Percentiles rank a stretch among this genome's conserved stretches.
These are phyloP conservation scores for Chrysomela aeneicollis DNA, from an alignment of 2,888 invertebrate species.

Conservation along the genomic window DNA sequence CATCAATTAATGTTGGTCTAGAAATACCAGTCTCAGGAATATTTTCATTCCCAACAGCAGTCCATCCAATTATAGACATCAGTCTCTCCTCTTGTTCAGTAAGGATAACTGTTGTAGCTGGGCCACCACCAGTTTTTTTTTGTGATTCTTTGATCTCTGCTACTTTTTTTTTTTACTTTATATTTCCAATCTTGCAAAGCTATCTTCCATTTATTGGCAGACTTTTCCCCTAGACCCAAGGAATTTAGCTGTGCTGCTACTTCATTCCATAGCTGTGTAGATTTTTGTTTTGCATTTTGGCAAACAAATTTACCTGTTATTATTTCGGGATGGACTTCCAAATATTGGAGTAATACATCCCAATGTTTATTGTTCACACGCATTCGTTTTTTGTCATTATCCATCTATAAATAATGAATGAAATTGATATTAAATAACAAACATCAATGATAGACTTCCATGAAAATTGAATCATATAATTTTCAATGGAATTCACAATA, in stretches of 20 bases:
- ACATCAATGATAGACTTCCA: too few relatives aligned
- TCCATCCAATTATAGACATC: conserved; percentile 16
- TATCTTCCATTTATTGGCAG: too few relatives aligned
- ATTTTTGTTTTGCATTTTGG: conserved; percentile 18
- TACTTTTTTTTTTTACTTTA: conserved; percentile 25
- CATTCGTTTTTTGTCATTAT: conserved; percentile 10
- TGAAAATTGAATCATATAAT: too few relatives aligned
- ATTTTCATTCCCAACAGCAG: conserved; percentile 1
- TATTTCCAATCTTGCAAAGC: conserved; percentile 28
- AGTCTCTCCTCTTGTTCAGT: conserved; percentile 17
- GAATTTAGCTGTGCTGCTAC: conserved; percentile 18
- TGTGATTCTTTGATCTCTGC: conserved; percentile 9
- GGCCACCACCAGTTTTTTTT: conserved; percentile 19
- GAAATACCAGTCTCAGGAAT: conserved; percentile 9
- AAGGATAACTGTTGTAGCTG: not conserved
- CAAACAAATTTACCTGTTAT: conserved; percentile 21
- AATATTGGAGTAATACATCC: conserved; percentile 18
- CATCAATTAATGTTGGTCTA: not conserved
- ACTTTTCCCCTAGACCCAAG: conserved; percentile 22
- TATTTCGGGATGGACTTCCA: conserved; percentile 24
- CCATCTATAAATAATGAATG: not conserved
- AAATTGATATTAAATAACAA: too few relatives aligned
- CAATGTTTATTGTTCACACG: conserved; percentile 15
- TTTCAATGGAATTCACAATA: too few relatives aligned
- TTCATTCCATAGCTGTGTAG: conserved; percentile 17